These are phyloP conservation scores for Parnassius smintheus DNA, from an alignment of 2,888 invertebrate genomes.

Conservation along the genomic window DNA sequence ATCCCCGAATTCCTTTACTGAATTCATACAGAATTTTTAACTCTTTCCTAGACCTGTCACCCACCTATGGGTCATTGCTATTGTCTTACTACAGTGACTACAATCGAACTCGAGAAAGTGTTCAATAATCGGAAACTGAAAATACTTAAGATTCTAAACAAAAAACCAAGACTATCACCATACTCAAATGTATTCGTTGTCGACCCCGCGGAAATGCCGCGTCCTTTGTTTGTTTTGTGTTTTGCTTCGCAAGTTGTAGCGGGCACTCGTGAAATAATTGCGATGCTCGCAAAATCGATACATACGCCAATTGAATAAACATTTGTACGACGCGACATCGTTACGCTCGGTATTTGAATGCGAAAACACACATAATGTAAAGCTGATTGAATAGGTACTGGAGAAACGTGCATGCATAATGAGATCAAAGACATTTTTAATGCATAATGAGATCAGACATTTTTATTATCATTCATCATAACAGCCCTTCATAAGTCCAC, in stretches of 20 bases:
- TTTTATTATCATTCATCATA: too few relatives aligned
- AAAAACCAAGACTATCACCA: too few relatives aligned
- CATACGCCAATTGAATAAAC: constrained; percentile 22
- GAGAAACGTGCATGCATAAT: background rate
- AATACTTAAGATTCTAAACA: too few relatives aligned
- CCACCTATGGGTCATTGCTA: too few relatives aligned
- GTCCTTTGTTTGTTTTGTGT: constrained; percentile 8
- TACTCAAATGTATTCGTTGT: too few relatives aligned
- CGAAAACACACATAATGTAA: constrained; percentile 1
- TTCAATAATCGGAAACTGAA: too few relatives aligned
- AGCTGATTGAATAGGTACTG: background rate
- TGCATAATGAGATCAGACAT: background rate
- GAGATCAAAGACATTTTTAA: background rate
- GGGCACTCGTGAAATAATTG: constrained; percentile 18
- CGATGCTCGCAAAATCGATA: constrained; percentile 15
- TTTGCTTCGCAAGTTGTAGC: constrained; percentile 6
- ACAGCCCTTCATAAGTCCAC: too few relatives aligned
- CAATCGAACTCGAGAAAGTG: too few relatives aligned
- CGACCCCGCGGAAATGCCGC: background rate
- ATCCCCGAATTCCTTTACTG: too few relatives aligned
- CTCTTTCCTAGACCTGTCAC: too few relatives aligned
- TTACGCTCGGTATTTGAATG: background rate
- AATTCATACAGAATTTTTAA: too few relatives aligned
- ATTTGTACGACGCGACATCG: constrained; percentile 13
- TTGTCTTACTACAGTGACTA: too few relatives aligned